Evolutionary conservation across 1,140 invertebrate species (phyloP), one percentile per base, ranked within the genome.

Genomic region (Plutomurus gul): DNA sequence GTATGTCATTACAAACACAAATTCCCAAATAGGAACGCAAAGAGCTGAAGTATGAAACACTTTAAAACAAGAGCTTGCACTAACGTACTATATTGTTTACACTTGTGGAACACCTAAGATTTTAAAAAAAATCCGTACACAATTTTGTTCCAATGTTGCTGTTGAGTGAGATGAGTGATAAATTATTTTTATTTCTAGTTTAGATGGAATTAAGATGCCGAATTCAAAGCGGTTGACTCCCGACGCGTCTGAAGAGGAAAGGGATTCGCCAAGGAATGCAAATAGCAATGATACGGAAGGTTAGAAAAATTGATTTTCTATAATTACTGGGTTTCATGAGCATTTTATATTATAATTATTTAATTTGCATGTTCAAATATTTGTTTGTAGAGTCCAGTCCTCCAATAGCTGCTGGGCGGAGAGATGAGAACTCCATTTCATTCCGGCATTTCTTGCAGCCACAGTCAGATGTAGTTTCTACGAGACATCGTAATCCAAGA

Each of bases 381-480:
- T 6, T 36, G 36, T 25, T 20, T 47, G 22, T 22, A 75, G 78
- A 40, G 20, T 25, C 33, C 8, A 60, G 40, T 72, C 71, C 40
- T 22, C 71, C 46, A 7, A 43, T 27, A 33, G 79, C 65, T 20
- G 56, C 33, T 22, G 75, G 49, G 39, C 25, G 79, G 37, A 33
- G 82, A 22, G 82, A 83, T 79, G 82, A 83, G 56, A 79, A 77
- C 71, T 56, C 77, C 7, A 74, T 83, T 40, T 83, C 82, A 39
- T 83, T 83, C 74, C 77, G 82, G 3, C 82, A 83, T 73, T 83
- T 83, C 40, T 77, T 83, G 8, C 82, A 83, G 37, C 82, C 72
- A 39, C 82, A 79, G 20, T 79, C 79, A 18, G 82, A 83, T 65
- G 82, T 83, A 60, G 82, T 83, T 10, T 65, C 82, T 16, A 40